Evolutionary conservation across 1,140 invertebrate genomes (phyloP).

Genomic region (Diachasma alloeum): DNA sequence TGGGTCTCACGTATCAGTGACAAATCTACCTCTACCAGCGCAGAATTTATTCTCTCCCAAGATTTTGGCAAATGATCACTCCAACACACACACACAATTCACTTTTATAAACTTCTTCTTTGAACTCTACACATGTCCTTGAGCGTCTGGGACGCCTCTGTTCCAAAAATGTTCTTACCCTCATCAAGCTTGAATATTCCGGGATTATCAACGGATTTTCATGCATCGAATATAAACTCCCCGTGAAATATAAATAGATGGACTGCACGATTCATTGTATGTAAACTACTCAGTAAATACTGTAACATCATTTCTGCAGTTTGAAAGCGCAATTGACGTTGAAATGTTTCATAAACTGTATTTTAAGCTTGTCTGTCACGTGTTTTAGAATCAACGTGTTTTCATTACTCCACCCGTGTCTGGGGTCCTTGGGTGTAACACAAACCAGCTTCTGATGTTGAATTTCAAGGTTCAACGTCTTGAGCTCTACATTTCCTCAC

Average conservation of each 20-base stretch:
- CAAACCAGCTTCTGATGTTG: not conserved
- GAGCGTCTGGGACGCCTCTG: slow-evolving; percentile 4
- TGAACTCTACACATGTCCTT: slow-evolving; percentile 9
- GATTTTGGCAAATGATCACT: slow-evolving; percentile 2
- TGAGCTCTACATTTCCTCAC: not conserved
- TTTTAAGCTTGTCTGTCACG: not conserved
- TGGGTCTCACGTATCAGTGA: not conserved
- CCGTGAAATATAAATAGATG: not conserved
- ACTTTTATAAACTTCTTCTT: not conserved
- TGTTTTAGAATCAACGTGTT: not conserved
- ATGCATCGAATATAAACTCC: not conserved
- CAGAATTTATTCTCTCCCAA: not conserved
- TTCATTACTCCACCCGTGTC: not conserved
- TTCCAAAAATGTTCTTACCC: not conserved
- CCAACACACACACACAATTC: not conserved
- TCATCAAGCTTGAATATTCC: not conserved
- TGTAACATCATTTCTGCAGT: not conserved
- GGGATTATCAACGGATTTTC: not conserved
- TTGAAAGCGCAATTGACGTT: not conserved
- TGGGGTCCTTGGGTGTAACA: not conserved
- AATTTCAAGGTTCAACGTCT: not conserved
- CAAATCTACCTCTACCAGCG: not conserved
- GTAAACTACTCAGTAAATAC: not conserved
- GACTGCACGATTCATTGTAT: not conserved
- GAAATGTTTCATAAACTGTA: not conserved